A percentile compares a stretch with the other conserved stretches of the same genome.
phyloP scores from a whole-genome alignment of 1,140 invertebrate genomes.

The Saccostrea echinata region DNA sequence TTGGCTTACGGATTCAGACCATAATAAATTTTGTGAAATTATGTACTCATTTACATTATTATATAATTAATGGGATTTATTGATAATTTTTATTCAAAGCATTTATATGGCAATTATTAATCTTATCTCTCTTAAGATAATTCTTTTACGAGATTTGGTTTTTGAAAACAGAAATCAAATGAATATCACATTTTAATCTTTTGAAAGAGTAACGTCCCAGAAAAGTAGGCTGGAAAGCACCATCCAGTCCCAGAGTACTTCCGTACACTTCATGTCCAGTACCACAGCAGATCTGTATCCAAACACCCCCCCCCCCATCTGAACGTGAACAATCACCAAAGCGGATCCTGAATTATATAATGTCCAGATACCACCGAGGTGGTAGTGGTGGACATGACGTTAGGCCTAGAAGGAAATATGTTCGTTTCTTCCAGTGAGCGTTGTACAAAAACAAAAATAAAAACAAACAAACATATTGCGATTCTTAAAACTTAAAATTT shows the following conservation, averaged over 20 bases:
- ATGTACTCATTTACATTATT: too few relatives aligned
- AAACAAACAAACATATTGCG: too few relatives aligned
- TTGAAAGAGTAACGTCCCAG: neutral
- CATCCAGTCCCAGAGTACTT: neutral
- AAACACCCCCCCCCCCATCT: neutral
- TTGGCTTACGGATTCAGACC: too few relatives aligned
- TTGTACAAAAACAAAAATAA: neutral
- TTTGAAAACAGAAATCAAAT: too few relatives aligned
- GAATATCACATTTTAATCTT: too few relatives aligned
- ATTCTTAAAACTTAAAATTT: too few relatives aligned
- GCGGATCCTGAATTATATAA: neutral
- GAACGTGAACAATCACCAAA: neutral
- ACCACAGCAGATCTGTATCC: neutral
- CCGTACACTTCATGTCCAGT: neutral
- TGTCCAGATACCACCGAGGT: neutral
- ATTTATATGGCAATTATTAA: too few relatives aligned
- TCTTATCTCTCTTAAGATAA: too few relatives aligned
- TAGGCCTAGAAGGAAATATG: neutral
- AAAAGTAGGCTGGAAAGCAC: neutral
- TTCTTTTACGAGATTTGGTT: too few relatives aligned
- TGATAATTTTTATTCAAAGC: too few relatives aligned
- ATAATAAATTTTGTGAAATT: too few relatives aligned
- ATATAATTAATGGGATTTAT: too few relatives aligned
- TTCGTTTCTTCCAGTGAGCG: neutral
- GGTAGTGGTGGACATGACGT: neutral